Conservation (phyloP, 2,797 vertebrate genomes). For the Rallus crepitans region DNA sequence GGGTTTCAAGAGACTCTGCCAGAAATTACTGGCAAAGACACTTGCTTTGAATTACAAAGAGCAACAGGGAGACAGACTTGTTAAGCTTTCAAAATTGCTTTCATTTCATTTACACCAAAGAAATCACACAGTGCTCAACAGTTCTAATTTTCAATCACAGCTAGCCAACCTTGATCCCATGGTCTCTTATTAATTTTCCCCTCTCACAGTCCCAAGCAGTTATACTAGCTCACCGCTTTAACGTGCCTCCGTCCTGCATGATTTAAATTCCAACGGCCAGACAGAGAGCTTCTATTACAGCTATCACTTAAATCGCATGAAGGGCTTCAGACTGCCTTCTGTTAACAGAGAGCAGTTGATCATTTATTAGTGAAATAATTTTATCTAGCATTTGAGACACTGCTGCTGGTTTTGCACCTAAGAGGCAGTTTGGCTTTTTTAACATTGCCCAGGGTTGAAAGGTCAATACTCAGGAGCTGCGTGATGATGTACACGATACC, state of each 20-base stretch:
- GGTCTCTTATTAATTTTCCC: constrained; percentile 29
- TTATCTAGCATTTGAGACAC: background rate
- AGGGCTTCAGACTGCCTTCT: background rate
- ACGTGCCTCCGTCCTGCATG: background rate
- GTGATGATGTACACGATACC: background rate
- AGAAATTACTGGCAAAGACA: constrained; percentile 1
- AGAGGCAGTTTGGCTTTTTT: background rate
- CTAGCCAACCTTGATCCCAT: background rate
- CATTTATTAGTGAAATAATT: background rate
- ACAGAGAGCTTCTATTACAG: background rate
- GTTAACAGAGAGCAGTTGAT: background rate
- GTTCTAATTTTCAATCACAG: constrained; percentile 51
- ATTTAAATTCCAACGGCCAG: background rate
- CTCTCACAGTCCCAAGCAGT: background rate
- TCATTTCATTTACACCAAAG: constrained; percentile 29
- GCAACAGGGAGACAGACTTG: background rate
- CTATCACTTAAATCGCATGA: background rate
- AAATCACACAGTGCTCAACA: constrained; percentile 42
- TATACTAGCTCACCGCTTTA: background rate
- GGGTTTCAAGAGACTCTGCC: background rate
- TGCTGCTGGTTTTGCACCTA: background rate
- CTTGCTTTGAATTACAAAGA: constrained; percentile 45
- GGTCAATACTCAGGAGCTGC: background rate
- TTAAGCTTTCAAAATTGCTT: constrained; percentile 48
- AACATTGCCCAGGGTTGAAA: background rate